Conservation (phyloP, 2,113 vertebrate species). For the Benthochromis sp. region DNA sequence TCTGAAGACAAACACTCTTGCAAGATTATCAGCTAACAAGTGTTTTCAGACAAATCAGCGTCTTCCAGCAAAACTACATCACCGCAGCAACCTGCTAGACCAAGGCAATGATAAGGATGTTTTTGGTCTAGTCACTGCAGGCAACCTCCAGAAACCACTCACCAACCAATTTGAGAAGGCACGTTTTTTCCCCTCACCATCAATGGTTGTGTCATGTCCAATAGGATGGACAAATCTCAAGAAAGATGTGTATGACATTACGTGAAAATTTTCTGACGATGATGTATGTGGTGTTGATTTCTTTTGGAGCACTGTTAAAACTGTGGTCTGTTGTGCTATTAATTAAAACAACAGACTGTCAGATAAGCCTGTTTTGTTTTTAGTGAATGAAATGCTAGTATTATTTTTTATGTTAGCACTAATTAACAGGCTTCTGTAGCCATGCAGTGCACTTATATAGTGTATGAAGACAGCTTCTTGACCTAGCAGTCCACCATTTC, state of each 20-base stretch:
- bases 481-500: background rate
- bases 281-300: background rate
- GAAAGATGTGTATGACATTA: background rate
- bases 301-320: background rate
- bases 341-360: background rate
- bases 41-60: background rate
- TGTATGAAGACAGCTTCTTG: fast-evolving
- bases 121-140: background rate
- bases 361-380: background rate
- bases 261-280: background rate
- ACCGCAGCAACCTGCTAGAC: fast-evolving
- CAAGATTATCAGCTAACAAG: background rate
- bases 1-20: background rate
- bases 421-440: background rate
- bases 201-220: background rate
- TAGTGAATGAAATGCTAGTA: background rate
- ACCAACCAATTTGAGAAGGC: background rate
- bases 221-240: background rate
- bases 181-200: background rate
- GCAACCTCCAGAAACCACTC: background rate
- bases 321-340: background rate
- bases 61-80: background rate
- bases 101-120: background rate
- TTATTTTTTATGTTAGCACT: background rate
- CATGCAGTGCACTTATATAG: background rate